Evolutionary conservation across 2,888 invertebrate genomes (phyloP).

Genomic region (Hyalella azteca): DNA sequence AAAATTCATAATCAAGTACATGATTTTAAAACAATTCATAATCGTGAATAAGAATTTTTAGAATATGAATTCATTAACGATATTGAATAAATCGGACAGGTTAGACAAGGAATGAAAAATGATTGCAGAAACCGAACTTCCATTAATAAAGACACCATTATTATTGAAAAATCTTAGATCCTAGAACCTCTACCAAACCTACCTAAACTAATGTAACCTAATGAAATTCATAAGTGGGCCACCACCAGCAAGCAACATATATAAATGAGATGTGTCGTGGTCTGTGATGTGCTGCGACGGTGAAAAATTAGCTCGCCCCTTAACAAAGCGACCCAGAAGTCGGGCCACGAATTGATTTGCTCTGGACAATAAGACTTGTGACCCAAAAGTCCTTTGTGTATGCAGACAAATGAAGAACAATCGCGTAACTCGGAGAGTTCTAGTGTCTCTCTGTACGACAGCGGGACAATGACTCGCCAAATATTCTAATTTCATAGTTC

Average conservation of each 20-base stretch:
- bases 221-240: too few relatives aligned
- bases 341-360: neutral
- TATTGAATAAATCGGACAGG: too few relatives aligned
- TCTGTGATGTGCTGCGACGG: neutral
- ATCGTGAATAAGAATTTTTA: too few relatives aligned
- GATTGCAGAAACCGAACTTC: too few relatives aligned
- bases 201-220: too few relatives aligned
- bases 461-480: neutral
- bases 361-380: neutral
- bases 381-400: conserved; percentile 6
- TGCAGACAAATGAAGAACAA: conserved; percentile 3
- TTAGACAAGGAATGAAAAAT: too few relatives aligned
- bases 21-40: too few relatives aligned
- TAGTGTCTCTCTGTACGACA: neutral
- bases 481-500: neutral
- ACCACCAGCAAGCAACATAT: neutral
- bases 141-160: too few relatives aligned
- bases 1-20: too few relatives aligned
- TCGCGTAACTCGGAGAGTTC: neutral
- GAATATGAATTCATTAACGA: too few relatives aligned
- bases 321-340: conserved; percentile 18
- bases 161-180: too few relatives aligned
- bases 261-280: neutral
- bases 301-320: neutral
- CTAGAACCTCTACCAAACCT: too few relatives aligned